Percentiles rank a stretch among this genome's conserved stretches.
Evolutionary conservation across 2,888 invertebrate genomes (phyloP).

Genomic region (Catocala fraxini): DNA sequence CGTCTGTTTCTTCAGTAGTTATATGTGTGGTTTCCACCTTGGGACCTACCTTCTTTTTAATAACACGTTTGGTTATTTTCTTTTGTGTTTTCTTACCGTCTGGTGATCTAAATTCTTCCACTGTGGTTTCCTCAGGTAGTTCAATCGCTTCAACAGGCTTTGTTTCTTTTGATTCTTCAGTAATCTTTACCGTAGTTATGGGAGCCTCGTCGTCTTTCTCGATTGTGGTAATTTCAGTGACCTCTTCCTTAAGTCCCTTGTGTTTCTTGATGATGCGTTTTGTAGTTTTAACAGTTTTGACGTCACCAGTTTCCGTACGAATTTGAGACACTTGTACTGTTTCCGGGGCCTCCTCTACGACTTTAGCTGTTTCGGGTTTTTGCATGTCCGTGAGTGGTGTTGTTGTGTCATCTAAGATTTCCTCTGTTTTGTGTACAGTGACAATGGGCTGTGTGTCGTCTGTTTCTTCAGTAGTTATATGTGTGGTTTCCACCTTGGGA

Average conservation of each 20-base stretch:
- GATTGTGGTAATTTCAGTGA: conserved; percentile 40
- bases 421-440: conserved; percentile 24
- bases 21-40: conserved; percentile 34
- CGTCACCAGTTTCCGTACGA: conserved; percentile 17
- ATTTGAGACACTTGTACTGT: conserved; percentile 18
- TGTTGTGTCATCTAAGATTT: conserved; percentile 16
- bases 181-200: conserved; percentile 18
- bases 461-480: conserved; percentile 56
- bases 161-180: neutral
- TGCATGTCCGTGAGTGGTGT: conserved; percentile 8
- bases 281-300: conserved; percentile 17
- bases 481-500: conserved; percentile 50
- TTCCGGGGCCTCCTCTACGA: conserved; percentile 21
- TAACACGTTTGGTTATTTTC: conserved; percentile 35
- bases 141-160: conserved; percentile 4
- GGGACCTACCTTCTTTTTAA: conserved; percentile 51
- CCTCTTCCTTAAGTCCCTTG: conserved; percentile 56
- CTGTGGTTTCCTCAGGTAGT: conserved; percentile 15
- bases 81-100: conserved; percentile 28
- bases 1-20: conserved; percentile 25
- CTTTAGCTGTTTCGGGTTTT: conserved; percentile 44
- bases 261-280: conserved; percentile 32
- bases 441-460: conserved; percentile 50
- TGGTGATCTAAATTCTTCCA: conserved; percentile 13
- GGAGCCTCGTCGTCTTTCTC: conserved; percentile 26